Percentiles rank a stretch among this genome's conserved stretches.
These are phyloP conservation scores for human DNA, from an alignment of 2,113 vertebrate species.

Conservation along the genomic window GRCh38 chr3:192297001-192297500, in stretches of 20 bases:
- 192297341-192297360: conserved; percentile 25
- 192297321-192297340: conserved; percentile 18
- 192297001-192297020: neutral
- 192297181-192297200: neutral
- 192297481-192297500: neutral
- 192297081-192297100: neutral
- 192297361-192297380: conserved; percentile 34
- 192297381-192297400: conserved; percentile 22
- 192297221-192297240: conserved; percentile 10
- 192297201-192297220: neutral
- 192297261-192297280: neutral
- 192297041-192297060: neutral
- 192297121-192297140: neutral
- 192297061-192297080: neutral
- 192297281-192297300: neutral
- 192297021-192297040: neutral
- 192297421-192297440: conserved; percentile 68
- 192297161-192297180: neutral
- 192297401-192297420: neutral
- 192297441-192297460: conserved; percentile 50
- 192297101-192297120: neutral
- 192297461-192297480: conserved; percentile 23
- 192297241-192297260: conserved; percentile 36
- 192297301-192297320: neutral
- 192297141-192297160: neutral